Evolutionary conservation across 2,113 vertebrate genomes (phyloP), one percentile per base, ranked within the genome.

Genomic region (Paracanthobrama guichenoti): DNA sequence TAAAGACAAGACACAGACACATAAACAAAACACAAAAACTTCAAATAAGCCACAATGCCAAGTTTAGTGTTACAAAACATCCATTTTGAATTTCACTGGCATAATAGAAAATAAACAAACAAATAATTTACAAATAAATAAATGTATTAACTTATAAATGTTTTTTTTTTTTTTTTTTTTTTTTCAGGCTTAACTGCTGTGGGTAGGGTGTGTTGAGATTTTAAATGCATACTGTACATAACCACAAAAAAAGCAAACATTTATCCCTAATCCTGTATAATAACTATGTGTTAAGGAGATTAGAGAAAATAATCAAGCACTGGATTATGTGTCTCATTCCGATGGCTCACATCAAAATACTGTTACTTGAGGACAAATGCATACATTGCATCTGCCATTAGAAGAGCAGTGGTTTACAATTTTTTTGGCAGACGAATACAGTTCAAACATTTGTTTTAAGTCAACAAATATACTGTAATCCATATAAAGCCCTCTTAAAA

Each of bases 151-250:
- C 14, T 55, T 50, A 50, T 5, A 12, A 46, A 46, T 50, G 0
- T 62, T 62, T 14, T 62, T 62, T 28, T 28, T 2, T 31, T 31
- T 31, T 31, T 31, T 31, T 31, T 6, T 64, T 64, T 28, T 28
- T 31, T 2, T 1, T 66, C 14, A 66, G 14, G 62, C 26, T 66
- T 20, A 2, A 16, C 2, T 66, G 28, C 28, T 66, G 7, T 35
- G 4, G 16, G 7, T 35, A 66, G 18, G 6, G 28, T 42, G 39
- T 77, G 35, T 76, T 77, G 39, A 81, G 71, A 87, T 87, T 87
- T 77, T 18, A 66, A 18, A 20, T n/a, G 1, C 1, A 64, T 24
- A 67, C 16, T 62, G 31, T 59, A 53, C 14, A 53, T 59, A 67
- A 35, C 28, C 16, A 11, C 16, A 16, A 76, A 22, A 50, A 46